These are phyloP conservation scores for Collichthys lucidus DNA, from an alignment of 2,113 vertebrate genomes.

Conservation along the genomic window DNA sequence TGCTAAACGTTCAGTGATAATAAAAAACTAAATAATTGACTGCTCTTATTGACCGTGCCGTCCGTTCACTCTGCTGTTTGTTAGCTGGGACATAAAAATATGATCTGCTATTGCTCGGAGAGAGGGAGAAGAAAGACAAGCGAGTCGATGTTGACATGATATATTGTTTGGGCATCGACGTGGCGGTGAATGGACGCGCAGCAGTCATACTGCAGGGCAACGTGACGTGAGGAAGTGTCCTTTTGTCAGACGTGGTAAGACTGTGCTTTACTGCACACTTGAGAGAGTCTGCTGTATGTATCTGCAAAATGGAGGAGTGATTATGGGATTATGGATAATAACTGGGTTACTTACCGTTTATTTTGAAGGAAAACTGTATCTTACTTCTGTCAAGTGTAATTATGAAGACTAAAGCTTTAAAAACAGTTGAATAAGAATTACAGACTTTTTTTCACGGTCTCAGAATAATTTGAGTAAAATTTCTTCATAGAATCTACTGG, in stretches of 20 bases:
- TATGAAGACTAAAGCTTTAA: background rate
- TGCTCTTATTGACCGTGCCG: slow-evolving; percentile 31
- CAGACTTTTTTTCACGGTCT: background rate
- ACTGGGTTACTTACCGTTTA: background rate
- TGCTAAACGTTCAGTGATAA: background rate
- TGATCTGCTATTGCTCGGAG: slow-evolving; percentile 24
- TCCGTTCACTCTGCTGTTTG: slow-evolving; percentile 42
- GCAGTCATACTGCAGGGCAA: background rate
- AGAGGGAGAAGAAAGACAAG: slow-evolving; percentile 19
- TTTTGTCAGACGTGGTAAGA: background rate
- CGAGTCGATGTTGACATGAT: slow-evolving; percentile 35
- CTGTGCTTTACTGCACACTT: background rate
- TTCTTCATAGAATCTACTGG: background rate
- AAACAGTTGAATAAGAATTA: background rate
- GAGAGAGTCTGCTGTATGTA: background rate
- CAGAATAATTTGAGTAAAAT: background rate
- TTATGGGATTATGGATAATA: background rate
- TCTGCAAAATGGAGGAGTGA: background rate
- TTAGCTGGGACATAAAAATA: slow-evolving; percentile 18
- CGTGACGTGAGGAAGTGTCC: slow-evolving; percentile 3
- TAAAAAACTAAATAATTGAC: slow-evolving; percentile 23
- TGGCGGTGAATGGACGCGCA: slow-evolving; percentile 18
- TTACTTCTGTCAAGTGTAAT: background rate
- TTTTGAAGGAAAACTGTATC: background rate
- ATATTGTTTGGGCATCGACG: slow-evolving; percentile 22